Base-by-base conservation (phyloP, 2,888 invertebrate species). In the Lordiphosa fenestrarum region DNA sequence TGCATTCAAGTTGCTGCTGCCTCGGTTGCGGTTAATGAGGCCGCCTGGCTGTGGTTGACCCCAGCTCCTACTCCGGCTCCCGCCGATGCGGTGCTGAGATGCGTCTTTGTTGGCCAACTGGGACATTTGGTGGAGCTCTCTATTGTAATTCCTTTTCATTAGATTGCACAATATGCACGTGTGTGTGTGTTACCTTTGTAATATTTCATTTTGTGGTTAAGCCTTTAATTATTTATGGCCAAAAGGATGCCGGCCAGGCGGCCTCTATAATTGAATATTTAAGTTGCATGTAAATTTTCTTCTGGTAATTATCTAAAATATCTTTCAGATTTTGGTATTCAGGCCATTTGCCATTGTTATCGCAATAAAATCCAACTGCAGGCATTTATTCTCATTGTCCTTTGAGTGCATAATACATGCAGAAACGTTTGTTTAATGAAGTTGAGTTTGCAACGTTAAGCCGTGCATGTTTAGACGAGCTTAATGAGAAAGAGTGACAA, bases 251-350 rank as follows among this genome's bases (percentile, higher is more conserved):
- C 12, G 63, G 53, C 38, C 53, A 41, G 41, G 46, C 30, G 39
- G 38, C 46, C 37, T 47, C 53, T 55, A 66, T 81, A 77, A 81
- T 77, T 81, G 84, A 77, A 77, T 84, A 84, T 84, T 77, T 81
- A 62, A 84, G 63, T 70, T 63, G 51, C 48, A 62, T 54, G 42
- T 23, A 30, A 7, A 42, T 44, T 44, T 15, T n/a, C 10, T 30
- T 44, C 30, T 44, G 21, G 5, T 33, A 33, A 33, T 44, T 15
- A 44, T 30, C 44, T 7, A 36, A 36, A 35, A 36, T 47, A 19
- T 47, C 46, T 19, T 33, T 36, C 19, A 35, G 4, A 47, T 33
- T 21, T 36, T 12, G 6, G 12, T 12, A 12, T 37, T 4, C 37
- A 12, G 12, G 12, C 12, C 7, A 12, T 37, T 37, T 37, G 12